Evolutionary conservation across 2,888 invertebrate species (phyloP), one percentile per base, ranked within the genome.

Genomic region (Melieria crassipennis): DNA sequence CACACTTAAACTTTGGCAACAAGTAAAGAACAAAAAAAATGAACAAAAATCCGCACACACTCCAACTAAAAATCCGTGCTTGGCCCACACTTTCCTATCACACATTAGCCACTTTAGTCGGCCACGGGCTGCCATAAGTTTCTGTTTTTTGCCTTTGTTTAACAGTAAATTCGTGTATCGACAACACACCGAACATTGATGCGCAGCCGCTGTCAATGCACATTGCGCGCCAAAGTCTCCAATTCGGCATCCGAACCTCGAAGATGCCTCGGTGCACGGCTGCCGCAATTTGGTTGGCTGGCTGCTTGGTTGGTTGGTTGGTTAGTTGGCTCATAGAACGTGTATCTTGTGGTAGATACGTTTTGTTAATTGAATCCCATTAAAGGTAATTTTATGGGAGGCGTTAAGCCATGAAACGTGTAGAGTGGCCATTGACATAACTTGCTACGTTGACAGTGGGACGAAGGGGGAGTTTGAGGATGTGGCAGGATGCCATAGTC

Each of bases 371-470:
- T 86, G 86, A 86, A 86, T 85, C 83, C 86, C 85, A 86, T 86
- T 86, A 86, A 84, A 85, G 85, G 85, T 86, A 86, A 86, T 86
- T 86, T 86, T 84, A 86, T 86, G 85, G 86, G 83, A 85, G 86
- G 86, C 86, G 86, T 85, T 85, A 86, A 86, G 84, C 84, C 84
- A 82, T 83, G 83, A 82, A 84, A 82, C 83, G 82, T 83, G 84
- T 83, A 83, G 81, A 84, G 82, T 84, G 82, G 80, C 82, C 83
- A 83, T 76, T 76, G 75, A 76, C 76, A 75, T 75, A 73, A 75
- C 30, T 30, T 30, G 30, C 30, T 30, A 30, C 30, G 30, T 30
- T 30, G 30, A 30, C 30, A 30, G 30, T 30, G 2, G 30, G 30
- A 30, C 30, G 30, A 30, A 2, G 30, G 30, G 30, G 30, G 30